phyloP scores from a whole-genome alignment of 2,113 vertebrate genomes.

The Charadrius vociferus region DNA sequence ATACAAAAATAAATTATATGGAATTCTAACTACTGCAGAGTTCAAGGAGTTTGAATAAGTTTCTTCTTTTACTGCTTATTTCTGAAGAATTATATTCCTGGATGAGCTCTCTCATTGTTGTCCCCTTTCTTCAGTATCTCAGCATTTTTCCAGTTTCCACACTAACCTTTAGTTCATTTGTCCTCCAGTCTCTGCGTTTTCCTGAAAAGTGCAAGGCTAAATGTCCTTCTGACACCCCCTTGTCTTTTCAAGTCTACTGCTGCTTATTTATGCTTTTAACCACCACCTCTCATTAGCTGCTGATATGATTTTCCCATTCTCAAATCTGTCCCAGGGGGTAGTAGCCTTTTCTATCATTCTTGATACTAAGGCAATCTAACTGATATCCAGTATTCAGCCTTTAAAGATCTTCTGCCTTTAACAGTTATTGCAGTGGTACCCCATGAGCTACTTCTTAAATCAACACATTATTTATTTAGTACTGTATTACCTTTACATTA shows the following conservation, averaged over 20 bases:
- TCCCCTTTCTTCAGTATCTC: not conserved
- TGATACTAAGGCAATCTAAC: not conserved
- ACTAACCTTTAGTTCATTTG: not conserved
- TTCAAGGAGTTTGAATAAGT: not conserved
- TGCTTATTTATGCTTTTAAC: not conserved
- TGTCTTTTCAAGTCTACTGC: not conserved
- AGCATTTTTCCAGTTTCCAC: not conserved
- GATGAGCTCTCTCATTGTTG: not conserved
- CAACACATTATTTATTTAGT: not conserved
- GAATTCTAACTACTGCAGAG: not conserved
- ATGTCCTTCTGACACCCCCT: not conserved
- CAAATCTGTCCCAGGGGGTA: not conserved
- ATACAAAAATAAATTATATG: not conserved
- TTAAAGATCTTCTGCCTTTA: not conserved
- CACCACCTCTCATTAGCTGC: not conserved
- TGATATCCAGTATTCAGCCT: not conserved
- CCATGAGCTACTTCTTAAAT: not conserved
- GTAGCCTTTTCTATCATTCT: not conserved
- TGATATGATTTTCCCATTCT: not conserved
- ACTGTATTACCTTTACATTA: not conserved
- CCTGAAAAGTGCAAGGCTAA: not conserved
- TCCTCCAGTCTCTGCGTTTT: not conserved
- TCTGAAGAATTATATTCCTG: not conserved
- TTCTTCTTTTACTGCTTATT: not conserved
- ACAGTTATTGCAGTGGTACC: not conserved